Evolutionary conservation across 2,888 invertebrate species (phyloP).

Genomic region (Notodonta ziczac): DNA sequence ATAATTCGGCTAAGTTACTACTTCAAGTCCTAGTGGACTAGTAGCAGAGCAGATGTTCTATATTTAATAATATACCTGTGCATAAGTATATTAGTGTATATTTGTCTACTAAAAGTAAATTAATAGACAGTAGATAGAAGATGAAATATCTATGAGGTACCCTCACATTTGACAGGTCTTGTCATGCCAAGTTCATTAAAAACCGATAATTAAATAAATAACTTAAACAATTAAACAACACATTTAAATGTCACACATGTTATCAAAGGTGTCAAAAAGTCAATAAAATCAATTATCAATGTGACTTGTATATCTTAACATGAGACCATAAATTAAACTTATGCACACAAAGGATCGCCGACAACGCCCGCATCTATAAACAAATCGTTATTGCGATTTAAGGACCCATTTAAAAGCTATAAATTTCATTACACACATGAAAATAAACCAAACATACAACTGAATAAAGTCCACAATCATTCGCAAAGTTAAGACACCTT

Average conservation of each 20-base stretch:
- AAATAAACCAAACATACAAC: constrained; percentile 34
- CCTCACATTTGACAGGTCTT: not conserved
- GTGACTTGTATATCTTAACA: constrained; percentile 43
- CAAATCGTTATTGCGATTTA: constrained; percentile 84
- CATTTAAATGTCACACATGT: constrained; percentile 24
- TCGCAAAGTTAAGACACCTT: constrained; percentile 41
- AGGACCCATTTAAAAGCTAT: constrained; percentile 83
- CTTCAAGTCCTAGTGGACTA: no score
- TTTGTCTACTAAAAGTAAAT: no score
- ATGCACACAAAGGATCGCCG: constrained; percentile 63
- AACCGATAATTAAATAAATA: constrained; percentile 6
- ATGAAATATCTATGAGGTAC: no score
- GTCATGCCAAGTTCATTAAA: no score
- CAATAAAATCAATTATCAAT: constrained; percentile 53
- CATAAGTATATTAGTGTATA: no score
- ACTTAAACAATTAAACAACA: constrained; percentile 23
- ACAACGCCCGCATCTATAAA: constrained; percentile 71
- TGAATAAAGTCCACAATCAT: constrained; percentile 51
- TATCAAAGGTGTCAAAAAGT: constrained; percentile 46
- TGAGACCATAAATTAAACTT: constrained; percentile 62
- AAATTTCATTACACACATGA: constrained; percentile 53
- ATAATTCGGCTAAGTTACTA: no score
- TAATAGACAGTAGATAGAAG: no score
- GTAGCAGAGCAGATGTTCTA: no score
- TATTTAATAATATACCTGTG: no score